Evolutionary conservation across 2,797 vertebrate species (phyloP), one percentile per base, ranked within the genome.

Genomic region (Spheniscus humboldti): DNA sequence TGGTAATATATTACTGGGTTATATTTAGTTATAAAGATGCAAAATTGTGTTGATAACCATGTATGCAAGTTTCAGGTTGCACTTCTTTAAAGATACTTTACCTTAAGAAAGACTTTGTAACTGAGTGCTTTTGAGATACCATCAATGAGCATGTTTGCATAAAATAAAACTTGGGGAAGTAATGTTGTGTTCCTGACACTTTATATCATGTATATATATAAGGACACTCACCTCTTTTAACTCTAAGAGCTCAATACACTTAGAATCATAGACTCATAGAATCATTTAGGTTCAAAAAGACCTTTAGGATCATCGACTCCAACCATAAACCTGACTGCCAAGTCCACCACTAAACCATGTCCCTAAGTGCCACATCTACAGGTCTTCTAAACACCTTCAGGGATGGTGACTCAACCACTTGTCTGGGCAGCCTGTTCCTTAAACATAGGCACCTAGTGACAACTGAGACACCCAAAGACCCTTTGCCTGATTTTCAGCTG

Each of bases 301-400:
- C 6, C 50, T 78, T 79, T 48, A 43, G n/a, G 30, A 31, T n/a
- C 12, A 27, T 48, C 1, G 6, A 86, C 9, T 41, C 47, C 23
- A 52, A 23, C 37, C 6, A 0, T 79, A 28, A 57, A 53, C 24
- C 13, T 66, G 43, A 13, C 11, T 41, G 31, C 6, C 6, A 28
- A 57, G 24, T 57, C 37, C 27, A 62, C 23, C 9, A 31, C 27
- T 67, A 75, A 78, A 62, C 1, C 18, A 41, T 37, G 14, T 41
- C 35, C 25, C 5, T 39, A 50, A 19, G 28, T 56, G n/a, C 10
- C 8, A 18, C 13, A 27, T 56, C 17, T 52, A n/a, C 5, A n/a
- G 0, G 0, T 41, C 22, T 76, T 45, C 6, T 71, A 17, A 27
- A 35, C 39, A 59, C 4, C 13, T 60, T 11, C 30, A 74, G 33